Evolutionary conservation across 2,888 invertebrate genomes (phyloP), one percentile per base, ranked within the genome.

Genomic region (Leucoma salicis): DNA sequence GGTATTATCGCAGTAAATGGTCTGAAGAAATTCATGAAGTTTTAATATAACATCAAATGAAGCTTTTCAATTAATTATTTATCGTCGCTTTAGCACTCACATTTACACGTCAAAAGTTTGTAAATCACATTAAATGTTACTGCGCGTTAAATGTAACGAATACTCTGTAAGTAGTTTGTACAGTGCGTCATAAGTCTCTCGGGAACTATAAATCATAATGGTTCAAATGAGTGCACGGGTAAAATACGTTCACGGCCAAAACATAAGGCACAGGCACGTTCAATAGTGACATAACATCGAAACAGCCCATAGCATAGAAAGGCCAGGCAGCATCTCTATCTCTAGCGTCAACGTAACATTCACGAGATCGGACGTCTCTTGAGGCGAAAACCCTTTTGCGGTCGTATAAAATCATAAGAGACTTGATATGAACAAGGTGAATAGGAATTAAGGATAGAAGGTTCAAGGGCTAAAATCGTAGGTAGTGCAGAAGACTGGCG

Each of bases 321-420:
- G 75, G 79, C 78, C 74, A 80, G 82, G 76, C 86, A 87, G 87
- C 86, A 78, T 78, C 84, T 82, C 84, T 82, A 84, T 82, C 83
- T 82, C 77, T 78, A 79, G 74, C 74, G 75, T 69, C 81, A 81
- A 82, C 78, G 82, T 80, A 82, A 74, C 65, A 63, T 70, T 63
- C 56, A 61, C 64, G 76, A 76, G 75, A 69, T 71, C 77, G 74
- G 74, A 70, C 71, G 74, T 67, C 70, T 60, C 74, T 75, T 71
- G 80, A 83, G 84, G 82, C 82, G 82, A 85, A 86, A 86, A 85
- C 83, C 85, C 85, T 83, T 84, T 80, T 70, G 79, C 70, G 72
- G 70, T 62, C 67, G 65, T 70, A 69, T 70, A 81, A 80, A 75
- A 84, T 74, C 84, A 70, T 78, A 86, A 82, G 85, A 69, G 82